Percentiles rank a stretch among this genome's conserved stretches.
phyloP scores from a whole-genome alignment of 1,140 invertebrate genomes.

The Bombus pascuorum region DNA sequence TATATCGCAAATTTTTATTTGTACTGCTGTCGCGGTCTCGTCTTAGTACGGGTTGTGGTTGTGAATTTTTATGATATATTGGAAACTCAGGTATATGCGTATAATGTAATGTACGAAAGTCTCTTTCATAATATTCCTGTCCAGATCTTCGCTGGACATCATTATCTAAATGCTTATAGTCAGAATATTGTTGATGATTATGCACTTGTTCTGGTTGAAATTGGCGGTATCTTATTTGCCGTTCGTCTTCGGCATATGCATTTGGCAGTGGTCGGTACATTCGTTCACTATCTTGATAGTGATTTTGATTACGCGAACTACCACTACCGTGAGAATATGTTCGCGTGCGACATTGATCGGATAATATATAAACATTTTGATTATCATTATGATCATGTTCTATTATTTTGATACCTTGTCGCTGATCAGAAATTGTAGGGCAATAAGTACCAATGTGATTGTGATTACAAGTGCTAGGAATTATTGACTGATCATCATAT shows the following conservation, averaged over 20 bases:
- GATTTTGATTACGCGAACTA: conserved; percentile 66
- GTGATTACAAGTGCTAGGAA: conserved; percentile 63
- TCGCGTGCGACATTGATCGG: conserved; percentile 76
- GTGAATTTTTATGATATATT: conserved; percentile 55
- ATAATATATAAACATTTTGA: conserved; percentile 78
- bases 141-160: conserved; percentile 63
- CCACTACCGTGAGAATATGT: conserved; percentile 75
- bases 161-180: conserved; percentile 72
- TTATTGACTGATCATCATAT: conserved; percentile 65
- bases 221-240: conserved; percentile 71
- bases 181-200: conserved; percentile 56
- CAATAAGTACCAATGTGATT: conserved; percentile 67
- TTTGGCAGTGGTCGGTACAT: conserved; percentile 73
- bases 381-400: conserved; percentile 78
- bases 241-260: conserved; percentile 75
- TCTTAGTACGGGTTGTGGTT: conserved; percentile 56
- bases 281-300: conserved; percentile 73
- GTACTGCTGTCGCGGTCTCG: conserved; percentile 46
- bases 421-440: conserved; percentile 65
- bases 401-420: conserved; percentile 68
- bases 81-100: conserved; percentile 64
- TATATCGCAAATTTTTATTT: conserved; percentile 50
- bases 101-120: conserved; percentile 66
- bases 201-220: conserved; percentile 61
- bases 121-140: conserved; percentile 67